Evolutionary conservation across 2,797 vertebrate genomes (phyloP), one percentile per base, ranked within the genome.

Genomic region (Orestias chungarensis): DNA sequence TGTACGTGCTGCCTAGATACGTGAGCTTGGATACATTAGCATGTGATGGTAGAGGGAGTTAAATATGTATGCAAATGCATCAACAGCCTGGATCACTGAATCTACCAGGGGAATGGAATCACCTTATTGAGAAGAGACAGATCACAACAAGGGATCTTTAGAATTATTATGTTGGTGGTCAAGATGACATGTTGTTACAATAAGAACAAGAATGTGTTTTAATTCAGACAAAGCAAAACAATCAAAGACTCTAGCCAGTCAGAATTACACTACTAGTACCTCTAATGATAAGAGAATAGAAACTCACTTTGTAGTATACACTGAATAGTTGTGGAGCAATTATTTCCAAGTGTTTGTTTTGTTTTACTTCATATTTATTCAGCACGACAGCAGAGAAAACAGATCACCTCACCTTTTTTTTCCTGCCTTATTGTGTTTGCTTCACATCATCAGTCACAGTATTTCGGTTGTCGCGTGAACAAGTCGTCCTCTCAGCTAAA

Each of bases 21-120:
- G 71, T 82, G 79, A 81, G 76, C 88, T 70, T 76, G 80, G 82
- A 81, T 80, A 80, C 74, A 78, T 47, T 64, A 64, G 42, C 23
- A 40, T 64, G 23, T 69, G 83, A 35, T 25, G 29, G 11, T 38
- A 31, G n/a, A 29, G 27, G 35, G 75, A 74, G 81, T 84, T 86
- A 82, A 88, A 88, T 83, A 89, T 91, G 80, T 83, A 88, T 91
- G 88, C 84, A 90, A 90, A 92, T 88, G 68, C 47, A 78, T 68
- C 78, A 64, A 73, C 31, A 61, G 68, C 81, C 87, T 90, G 80
- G 80, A 38, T 87, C 71, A 77, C 40, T 86, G 82, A 76, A 66
- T 88, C 76, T 78, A 83, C 29, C 57, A 74, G 74, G 77, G 42
- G 74, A 74, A 75, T 66, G 65, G 57, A 80, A 73, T 68, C 71